Conservation (phyloP, 2,888 invertebrate species). For the Chaitophorus viminalis region DNA sequence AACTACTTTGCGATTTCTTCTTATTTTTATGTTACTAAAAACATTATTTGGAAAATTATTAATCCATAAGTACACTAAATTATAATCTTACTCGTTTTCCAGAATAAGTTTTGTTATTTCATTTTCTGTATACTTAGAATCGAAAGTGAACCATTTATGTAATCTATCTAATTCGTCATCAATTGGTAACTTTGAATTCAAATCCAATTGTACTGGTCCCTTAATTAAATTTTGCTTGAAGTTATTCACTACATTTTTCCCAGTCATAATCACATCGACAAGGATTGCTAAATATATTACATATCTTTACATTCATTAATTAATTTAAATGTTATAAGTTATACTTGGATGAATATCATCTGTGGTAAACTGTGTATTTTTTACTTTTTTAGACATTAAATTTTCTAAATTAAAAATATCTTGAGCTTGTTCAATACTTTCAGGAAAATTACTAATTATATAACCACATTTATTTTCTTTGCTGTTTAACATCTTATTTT, state of each 20-base stretch:
- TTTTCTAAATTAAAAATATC: slow-evolving; percentile 37
- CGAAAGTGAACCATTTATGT: not conserved
- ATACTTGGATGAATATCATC: slow-evolving; percentile 44
- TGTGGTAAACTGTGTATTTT: not conserved
- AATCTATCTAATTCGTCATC: not conserved
- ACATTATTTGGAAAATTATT: not conserved
- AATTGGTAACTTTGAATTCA: not conserved
- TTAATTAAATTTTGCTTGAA: not conserved
- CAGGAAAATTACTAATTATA: slow-evolving; percentile 45
- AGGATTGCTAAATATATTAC: slow-evolving; percentile 30
- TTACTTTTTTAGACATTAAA: not conserved
- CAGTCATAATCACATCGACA: slow-evolving; percentile 37
- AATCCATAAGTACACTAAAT: not conserved
- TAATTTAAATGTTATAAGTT: not conserved
- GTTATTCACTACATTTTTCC: slow-evolving; percentile 23
- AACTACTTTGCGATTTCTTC: slow-evolving; percentile 26
- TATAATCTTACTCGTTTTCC: slow-evolving; percentile 25
- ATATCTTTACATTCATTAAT: not conserved
- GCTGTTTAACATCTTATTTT: slow-evolving; percentile 30
- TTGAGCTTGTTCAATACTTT: slow-evolving; percentile 51
- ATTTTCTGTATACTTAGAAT: slow-evolving; percentile 18
- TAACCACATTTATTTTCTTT: slow-evolving; percentile 31
- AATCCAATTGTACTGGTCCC: not conserved
- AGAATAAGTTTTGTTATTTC: slow-evolving; percentile 34
- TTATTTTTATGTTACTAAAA: slow-evolving; percentile 43